Evolutionary conservation across 2,113 vertebrate species (phyloP).

Genomic region (Albula glossodonta): DNA sequence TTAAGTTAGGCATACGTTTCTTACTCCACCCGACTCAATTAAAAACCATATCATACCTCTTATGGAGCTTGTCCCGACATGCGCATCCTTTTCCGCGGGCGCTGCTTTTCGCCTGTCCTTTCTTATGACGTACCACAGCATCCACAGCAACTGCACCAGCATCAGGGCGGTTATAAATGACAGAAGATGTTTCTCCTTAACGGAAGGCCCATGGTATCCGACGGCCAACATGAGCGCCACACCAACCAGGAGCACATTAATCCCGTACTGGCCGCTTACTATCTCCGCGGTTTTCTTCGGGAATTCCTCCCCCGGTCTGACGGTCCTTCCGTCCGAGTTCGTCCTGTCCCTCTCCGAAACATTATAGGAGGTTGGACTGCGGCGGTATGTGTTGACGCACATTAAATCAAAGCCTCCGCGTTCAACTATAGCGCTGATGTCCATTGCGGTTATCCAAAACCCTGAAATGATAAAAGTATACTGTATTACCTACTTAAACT

Average conservation of each 20-base stretch:
- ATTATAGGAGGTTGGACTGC: conserved; percentile 57
- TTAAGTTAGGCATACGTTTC: too few relatives aligned
- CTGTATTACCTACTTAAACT: too few relatives aligned
- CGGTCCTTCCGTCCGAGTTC: conserved; percentile 55
- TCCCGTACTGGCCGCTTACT: conserved; percentile 92
- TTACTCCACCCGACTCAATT: too few relatives aligned
- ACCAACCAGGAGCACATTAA: conserved; percentile 87
- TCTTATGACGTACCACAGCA: conserved; percentile 90
- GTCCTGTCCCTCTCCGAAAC: conserved; percentile 65
- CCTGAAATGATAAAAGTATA: not conserved
- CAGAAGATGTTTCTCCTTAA: conserved; percentile 80
- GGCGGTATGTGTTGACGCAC: conserved; percentile 66
- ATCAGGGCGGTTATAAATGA: conserved; percentile 84
- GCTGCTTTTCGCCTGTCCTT: conserved; percentile 71
- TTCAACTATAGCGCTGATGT: conserved; percentile 62
- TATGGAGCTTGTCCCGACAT: conserved; percentile 89
- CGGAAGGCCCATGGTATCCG: conserved; percentile 75
- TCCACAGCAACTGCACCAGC: conserved; percentile 90
- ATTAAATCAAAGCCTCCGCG: conserved; percentile 64
- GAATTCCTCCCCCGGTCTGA: conserved; percentile 63
- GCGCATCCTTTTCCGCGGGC: conserved; percentile 77
- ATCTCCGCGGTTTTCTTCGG: conserved; percentile 86
- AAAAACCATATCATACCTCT: conserved; percentile 67
- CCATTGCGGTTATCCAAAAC: conserved; percentile 18
- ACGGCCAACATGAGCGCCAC: conserved; percentile 86